Percentiles rank a stretch among this genome's conserved stretches.
Evolutionary conservation across 2,797 vertebrate genomes (phyloP).

Genomic region (Mustela erminea): DNA sequence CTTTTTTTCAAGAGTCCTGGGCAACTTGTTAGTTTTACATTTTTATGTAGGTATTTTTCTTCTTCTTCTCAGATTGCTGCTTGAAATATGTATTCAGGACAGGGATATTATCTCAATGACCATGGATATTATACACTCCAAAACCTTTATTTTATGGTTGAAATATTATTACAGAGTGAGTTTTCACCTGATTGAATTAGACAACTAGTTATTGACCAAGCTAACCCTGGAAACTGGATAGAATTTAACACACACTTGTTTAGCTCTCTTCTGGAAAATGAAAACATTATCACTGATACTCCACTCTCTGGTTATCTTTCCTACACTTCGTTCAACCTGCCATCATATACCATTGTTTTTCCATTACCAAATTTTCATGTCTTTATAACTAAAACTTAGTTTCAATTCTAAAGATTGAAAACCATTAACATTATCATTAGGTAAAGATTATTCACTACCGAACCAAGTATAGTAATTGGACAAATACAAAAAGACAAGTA

Average conservation of each 20-base stretch:
- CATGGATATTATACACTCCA: neutral
- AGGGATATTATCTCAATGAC: neutral
- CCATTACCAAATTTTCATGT: neutral
- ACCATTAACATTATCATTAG: neutral
- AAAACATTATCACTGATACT: neutral
- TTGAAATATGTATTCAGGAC: neutral
- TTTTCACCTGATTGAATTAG: neutral
- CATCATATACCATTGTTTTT: neutral
- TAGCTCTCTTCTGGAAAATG: neutral
- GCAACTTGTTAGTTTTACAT: neutral
- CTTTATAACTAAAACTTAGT: neutral
- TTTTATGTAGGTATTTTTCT: constrained; percentile 22
- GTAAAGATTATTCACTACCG: neutral
- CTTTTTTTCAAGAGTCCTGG: neutral
- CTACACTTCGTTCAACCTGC: neutral
- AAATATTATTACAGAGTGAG: neutral
- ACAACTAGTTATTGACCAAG: neutral
- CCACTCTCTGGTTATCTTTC: neutral
- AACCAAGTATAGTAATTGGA: neutral
- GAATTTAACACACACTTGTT: neutral
- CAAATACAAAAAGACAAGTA: neutral
- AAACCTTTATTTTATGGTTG: neutral
- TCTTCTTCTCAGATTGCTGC: neutral
- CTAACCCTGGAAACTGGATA: neutral
- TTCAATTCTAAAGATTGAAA: constrained; percentile 49